A percentile compares a stretch with the other conserved stretches of the same genome.
phyloP scores from a whole-genome alignment of 2,797 vertebrate species.

The Lepilemur ruficaudatus region DNA sequence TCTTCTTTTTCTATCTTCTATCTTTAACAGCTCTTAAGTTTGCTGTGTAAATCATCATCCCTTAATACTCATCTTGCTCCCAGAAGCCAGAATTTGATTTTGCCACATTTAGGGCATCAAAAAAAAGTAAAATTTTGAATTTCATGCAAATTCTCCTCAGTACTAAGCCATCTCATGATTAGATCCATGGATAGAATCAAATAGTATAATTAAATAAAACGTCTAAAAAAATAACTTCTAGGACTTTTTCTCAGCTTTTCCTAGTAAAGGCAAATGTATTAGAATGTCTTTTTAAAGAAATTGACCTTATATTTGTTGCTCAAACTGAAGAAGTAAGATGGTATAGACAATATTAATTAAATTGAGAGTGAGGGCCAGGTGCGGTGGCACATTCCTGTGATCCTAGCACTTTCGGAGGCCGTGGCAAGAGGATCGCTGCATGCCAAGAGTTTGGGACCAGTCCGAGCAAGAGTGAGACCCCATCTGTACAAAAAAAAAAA shows the following conservation, averaged over 20 bases:
- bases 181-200: neutral
- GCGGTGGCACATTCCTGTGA: neutral
- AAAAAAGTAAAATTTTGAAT: neutral
- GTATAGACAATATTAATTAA: neutral
- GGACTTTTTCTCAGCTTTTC: neutral
- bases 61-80: neutral
- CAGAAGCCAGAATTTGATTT: neutral
- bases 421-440: too few relatives aligned
- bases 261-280: neutral
- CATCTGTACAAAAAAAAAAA: neutral
- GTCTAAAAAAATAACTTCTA: neutral
- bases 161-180: neutral
- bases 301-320: neutral
- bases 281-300: neutral
- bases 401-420: neutral
- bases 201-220: neutral
- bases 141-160: neutral
- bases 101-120: neutral
- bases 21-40: neutral
- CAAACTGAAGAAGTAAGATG: neutral
- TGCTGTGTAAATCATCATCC: neutral
- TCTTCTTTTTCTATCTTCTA: neutral
- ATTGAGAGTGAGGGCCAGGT: neutral
- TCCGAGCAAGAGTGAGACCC: neutral
- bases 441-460: neutral